A percentile compares a stretch with the other conserved stretches of the same genome.
Conservation (phyloP, 2,113 vertebrate genomes). For the Neopipo cinnamomea region DNA sequence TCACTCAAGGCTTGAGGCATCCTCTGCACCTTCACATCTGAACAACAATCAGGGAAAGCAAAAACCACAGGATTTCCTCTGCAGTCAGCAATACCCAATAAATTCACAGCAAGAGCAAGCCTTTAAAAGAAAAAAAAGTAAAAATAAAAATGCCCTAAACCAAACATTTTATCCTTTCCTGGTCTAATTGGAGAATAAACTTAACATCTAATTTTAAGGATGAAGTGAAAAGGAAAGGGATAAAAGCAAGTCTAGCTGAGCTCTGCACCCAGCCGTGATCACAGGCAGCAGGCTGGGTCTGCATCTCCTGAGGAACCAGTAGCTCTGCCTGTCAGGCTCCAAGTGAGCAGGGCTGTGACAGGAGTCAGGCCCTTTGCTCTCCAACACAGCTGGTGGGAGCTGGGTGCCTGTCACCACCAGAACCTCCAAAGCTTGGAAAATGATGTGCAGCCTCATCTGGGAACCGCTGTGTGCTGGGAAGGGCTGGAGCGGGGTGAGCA, state of each 20-base stretch:
- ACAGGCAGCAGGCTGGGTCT: background rate
- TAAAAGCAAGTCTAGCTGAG: background rate
- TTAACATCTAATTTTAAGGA: constrained; percentile 23
- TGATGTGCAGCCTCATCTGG: background rate
- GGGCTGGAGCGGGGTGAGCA: accelerated
- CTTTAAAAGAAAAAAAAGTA: background rate
- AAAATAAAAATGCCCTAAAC: background rate
- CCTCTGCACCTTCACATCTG: constrained; percentile 10
- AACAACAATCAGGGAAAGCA: background rate
- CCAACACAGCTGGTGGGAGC: background rate
- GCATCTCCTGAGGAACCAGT: background rate
- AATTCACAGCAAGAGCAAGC: constrained; percentile 28
- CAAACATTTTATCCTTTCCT: constrained; percentile 10
- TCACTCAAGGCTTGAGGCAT: background rate
- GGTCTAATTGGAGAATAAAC: constrained; percentile 36
- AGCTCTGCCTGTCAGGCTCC: background rate
- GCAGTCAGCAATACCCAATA: constrained; percentile 17
- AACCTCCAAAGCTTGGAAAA: background rate
- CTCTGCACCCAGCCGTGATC: background rate
- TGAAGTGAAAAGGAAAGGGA: constrained; percentile 15
- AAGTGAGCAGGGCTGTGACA: background rate
- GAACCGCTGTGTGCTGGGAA: accelerated
- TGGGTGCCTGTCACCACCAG: background rate
- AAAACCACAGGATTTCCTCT: constrained; percentile 34
- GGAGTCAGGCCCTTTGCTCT: background rate